Evolutionary conservation across 2,113 vertebrate species (phyloP).

Genomic region (Dromiciops gliroides): DNA sequence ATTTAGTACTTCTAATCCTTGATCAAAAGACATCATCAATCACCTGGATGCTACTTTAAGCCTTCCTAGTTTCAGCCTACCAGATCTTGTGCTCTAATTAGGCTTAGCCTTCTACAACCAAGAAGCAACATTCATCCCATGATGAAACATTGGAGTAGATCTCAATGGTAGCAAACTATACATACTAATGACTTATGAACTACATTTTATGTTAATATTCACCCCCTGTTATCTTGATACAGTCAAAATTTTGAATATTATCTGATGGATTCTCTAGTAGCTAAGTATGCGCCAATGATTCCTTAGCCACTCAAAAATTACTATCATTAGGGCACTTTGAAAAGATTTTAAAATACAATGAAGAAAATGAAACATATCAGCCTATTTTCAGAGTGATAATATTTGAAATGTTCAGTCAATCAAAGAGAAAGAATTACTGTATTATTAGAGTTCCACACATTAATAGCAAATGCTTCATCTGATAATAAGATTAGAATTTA

Average conservation of each 20-base stretch:
- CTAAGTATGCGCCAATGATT: not conserved
- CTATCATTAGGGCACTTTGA: not conserved
- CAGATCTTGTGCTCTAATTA: not conserved
- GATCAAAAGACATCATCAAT: not conserved
- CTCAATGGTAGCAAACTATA: not conserved
- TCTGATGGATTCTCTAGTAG: not conserved
- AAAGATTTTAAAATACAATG: not conserved
- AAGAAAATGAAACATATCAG: not conserved
- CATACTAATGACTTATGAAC: not conserved
- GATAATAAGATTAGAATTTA: not conserved
- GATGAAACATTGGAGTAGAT: not conserved
- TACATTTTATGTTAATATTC: not conserved
- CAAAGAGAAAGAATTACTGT: not conserved
- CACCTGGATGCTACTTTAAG: not conserved
- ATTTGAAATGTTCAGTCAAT: not conserved
- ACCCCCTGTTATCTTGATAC: not conserved
- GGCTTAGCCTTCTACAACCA: not conserved
- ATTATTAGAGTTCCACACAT: not conserved
- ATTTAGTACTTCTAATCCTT: not conserved
- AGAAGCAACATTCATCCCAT: not conserved
- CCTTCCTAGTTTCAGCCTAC: not conserved
- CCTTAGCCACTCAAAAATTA: not conserved
- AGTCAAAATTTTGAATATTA: not conserved
- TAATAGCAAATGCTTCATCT: not conserved
- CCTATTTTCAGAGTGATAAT: not conserved